A percentile compares a stretch with the other conserved stretches of the same genome.
Conservation (phyloP, 2,888 invertebrate species). For the Lumbricus terrestris region DNA sequence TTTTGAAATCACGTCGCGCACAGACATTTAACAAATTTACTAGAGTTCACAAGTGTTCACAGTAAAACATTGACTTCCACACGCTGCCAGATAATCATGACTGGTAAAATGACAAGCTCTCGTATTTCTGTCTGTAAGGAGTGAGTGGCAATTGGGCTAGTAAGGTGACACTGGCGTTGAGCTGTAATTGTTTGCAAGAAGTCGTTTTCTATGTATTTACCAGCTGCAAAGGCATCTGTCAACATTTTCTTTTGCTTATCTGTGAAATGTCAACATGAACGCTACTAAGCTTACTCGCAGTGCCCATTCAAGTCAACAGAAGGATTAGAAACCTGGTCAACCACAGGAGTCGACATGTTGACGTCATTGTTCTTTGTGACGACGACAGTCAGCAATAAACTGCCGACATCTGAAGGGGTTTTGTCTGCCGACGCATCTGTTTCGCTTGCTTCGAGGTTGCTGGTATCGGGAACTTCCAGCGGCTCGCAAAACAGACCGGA, state of each 20-base stretch:
- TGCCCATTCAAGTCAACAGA: not conserved
- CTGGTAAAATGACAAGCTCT: not conserved
- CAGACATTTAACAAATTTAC: not conserved
- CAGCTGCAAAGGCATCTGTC: not conserved
- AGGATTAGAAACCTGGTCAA: not conserved
- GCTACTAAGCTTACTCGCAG: not conserved
- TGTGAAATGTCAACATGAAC: not conserved
- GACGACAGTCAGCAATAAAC: not conserved
- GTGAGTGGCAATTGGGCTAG: no score
- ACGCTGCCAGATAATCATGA: not conserved
- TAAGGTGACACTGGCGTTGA: no score
- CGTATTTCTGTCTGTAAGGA: not conserved
- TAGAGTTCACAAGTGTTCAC: not conserved
- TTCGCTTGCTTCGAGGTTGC: not conserved
- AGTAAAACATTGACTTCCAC: not conserved
- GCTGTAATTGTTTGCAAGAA: not conserved
- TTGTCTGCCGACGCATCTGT: not conserved
- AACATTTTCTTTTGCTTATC: not conserved
- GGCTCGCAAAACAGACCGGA: not conserved
- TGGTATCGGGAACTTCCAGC: not conserved
- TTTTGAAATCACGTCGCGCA: not conserved
- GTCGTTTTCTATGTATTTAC: no score
- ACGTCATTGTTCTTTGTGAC: not conserved
- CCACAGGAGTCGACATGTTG: not conserved
- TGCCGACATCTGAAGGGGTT: not conserved